These are phyloP conservation scores for Scolopax mira DNA, from an alignment of 2,113 vertebrate species.

Conservation along the genomic window DNA sequence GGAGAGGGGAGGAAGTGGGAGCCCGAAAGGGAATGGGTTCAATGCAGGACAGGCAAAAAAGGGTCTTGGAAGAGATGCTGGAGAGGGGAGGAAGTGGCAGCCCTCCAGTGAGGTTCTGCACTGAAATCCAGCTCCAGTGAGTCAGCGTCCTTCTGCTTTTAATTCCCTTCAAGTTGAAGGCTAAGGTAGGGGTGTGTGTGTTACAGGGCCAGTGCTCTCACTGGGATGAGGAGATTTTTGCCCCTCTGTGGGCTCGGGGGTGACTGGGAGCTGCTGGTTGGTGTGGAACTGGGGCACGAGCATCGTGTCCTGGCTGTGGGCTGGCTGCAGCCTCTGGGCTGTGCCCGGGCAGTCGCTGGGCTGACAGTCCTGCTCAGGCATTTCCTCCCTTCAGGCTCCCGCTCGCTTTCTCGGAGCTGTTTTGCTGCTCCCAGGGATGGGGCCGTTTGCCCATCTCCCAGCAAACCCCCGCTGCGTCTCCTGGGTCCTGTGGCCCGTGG, in stretches of 20 bases:
- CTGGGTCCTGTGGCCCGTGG: rapidly evolving
- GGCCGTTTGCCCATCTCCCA: background rate
- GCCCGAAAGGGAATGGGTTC: background rate
- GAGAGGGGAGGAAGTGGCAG: background rate
- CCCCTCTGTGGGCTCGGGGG: background rate
- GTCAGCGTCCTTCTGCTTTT: background rate
- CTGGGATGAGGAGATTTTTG: background rate
- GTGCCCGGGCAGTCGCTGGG: background rate
- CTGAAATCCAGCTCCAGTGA: background rate
- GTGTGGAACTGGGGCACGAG: background rate
- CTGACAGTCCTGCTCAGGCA: background rate
- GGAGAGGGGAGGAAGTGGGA: background rate
- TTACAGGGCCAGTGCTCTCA: background rate
- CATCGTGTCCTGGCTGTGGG: background rate
- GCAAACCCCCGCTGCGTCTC: background rate
- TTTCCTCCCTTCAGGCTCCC: background rate
- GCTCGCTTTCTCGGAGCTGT: background rate
- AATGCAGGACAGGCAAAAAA: background rate
- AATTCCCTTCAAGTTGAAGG: background rate
- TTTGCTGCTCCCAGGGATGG: background rate
- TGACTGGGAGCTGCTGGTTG: background rate
- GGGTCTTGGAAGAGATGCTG: background rate
- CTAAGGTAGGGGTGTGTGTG: background rate
- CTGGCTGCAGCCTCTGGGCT: background rate
- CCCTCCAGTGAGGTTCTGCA: background rate